Evolutionary conservation across 2,113 vertebrate species (phyloP).

Genomic region (Halcyon senegalensis): DNA sequence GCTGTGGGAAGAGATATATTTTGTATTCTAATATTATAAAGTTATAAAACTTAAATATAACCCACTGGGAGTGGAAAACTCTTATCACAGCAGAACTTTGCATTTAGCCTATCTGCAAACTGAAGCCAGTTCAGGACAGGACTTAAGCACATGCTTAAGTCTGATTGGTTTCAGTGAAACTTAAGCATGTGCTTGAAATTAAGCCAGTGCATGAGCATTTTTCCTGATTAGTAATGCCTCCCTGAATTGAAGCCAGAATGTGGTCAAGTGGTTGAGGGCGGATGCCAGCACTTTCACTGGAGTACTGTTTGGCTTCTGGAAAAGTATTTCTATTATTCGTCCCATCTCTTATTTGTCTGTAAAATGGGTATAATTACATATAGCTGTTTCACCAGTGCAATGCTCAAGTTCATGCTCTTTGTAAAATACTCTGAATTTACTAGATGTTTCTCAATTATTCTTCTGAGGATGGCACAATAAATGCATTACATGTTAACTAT

Average conservation of each 20-base stretch:
- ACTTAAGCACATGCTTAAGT: slow-evolving; percentile 46
- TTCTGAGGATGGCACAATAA: not conserved
- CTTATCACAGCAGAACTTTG: slow-evolving; percentile 53
- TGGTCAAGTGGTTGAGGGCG: slow-evolving; percentile 42
- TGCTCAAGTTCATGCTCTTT: not conserved
- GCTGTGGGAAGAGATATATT: slow-evolving; percentile 48
- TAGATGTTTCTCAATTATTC: not conserved
- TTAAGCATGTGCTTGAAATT: slow-evolving; percentile 62
- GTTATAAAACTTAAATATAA: slow-evolving; percentile 59
- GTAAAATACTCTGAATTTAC: not conserved
- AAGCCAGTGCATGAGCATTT: slow-evolving; percentile 48
- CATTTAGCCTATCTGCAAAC: slow-evolving; percentile 6
- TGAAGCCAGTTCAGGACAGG: not conserved
- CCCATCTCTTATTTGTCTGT: slow-evolving; percentile 1
- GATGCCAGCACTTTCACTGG: slow-evolving; percentile 44
- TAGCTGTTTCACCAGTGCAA: not conserved
- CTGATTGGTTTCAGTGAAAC: slow-evolving; percentile 65
- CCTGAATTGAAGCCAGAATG: slow-evolving; percentile 51
- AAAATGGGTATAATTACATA: not conserved
- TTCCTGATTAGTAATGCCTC: slow-evolving; percentile 70
- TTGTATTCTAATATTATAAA: slow-evolving; percentile 15
- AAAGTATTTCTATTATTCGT: slow-evolving; percentile 58
- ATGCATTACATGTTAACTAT: not conserved
- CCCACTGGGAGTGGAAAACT: slow-evolving; percentile 32
- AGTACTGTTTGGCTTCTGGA: slow-evolving; percentile 49